These are phyloP conservation scores for Fukomys damarensis DNA, from an alignment of 2,113 vertebrate genomes.

Conservation along the genomic window DNA sequence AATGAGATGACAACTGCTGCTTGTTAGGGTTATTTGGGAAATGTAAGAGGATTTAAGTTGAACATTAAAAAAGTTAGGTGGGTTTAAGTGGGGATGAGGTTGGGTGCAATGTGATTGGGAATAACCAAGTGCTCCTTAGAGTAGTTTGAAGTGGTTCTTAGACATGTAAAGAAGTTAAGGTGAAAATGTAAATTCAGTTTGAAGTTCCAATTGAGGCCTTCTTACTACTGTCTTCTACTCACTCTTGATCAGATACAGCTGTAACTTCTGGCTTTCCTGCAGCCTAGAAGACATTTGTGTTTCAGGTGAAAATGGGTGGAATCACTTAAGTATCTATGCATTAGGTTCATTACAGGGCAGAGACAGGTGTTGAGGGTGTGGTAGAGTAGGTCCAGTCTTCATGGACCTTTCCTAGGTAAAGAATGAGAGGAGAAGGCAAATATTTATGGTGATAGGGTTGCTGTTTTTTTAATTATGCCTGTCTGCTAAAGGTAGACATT, in stretches of 20 bases:
- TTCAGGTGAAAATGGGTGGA: constrained; percentile 62
- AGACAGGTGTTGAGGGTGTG: constrained; percentile 52
- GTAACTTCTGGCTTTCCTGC: background rate
- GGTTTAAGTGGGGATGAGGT: background rate
- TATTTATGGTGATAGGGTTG: background rate
- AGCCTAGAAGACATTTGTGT: constrained; percentile 1
- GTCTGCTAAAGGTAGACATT: background rate
- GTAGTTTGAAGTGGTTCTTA: constrained; percentile 42
- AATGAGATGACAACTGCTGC: background rate
- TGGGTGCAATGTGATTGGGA: background rate
- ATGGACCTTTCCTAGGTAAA: background rate
- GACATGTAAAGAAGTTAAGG: background rate
- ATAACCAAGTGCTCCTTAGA: background rate
- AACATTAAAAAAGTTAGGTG: constrained; percentile 1
- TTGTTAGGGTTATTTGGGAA: background rate
- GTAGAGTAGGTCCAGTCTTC: constrained; percentile 8
- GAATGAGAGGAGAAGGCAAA: constrained; percentile 30
- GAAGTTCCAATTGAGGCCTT: background rate
- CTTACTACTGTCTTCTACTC: background rate
- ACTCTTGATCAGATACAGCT: constrained; percentile 35
- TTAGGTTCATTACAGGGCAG: background rate
- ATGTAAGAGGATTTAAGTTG: constrained; percentile 31
- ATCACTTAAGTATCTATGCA: constrained; percentile 43
- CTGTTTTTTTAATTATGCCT: background rate
- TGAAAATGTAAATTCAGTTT: constrained; percentile 31